Conservation (phyloP, 2,113 vertebrate species). For the Epinephelus lanceolatus region DNA sequence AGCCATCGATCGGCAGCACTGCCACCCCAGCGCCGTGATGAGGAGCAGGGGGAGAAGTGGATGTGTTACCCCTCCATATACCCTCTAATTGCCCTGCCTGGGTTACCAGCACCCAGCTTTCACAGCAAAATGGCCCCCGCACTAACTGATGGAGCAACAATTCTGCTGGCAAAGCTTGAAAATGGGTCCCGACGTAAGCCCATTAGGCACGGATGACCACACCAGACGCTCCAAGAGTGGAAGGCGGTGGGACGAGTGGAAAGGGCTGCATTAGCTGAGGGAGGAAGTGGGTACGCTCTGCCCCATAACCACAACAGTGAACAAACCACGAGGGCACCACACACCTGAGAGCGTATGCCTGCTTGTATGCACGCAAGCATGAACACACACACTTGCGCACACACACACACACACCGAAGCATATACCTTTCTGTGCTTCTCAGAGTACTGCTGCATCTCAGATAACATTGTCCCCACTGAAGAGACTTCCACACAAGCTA, state of each 20-base stretch:
- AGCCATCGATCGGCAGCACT: constrained; percentile 68
- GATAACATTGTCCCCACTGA: constrained; percentile 73
- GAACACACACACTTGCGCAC: constrained; percentile 15
- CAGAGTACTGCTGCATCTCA: constrained; percentile 64
- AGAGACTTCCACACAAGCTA: constrained; percentile 76
- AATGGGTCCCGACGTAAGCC: constrained; percentile 45
- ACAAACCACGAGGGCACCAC: constrained; percentile 56
- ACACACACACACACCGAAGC: constrained; percentile 1
- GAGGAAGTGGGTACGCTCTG: constrained; percentile 60
- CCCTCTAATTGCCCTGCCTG: constrained; percentile 77
- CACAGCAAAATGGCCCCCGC: constrained; percentile 49
- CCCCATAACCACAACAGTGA: constrained; percentile 57
- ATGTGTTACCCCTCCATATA: constrained; percentile 68
- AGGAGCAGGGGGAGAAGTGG: constrained; percentile 50
- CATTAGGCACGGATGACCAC: constrained; percentile 71
- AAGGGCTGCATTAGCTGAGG: constrained; percentile 54
- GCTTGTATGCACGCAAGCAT: constrained; percentile 14
- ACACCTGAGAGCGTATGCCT: constrained; percentile 48
- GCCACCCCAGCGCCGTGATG: constrained; percentile 63
- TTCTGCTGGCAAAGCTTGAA: constrained; percentile 66
- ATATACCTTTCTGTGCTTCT: constrained; percentile 48
- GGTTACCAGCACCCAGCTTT: constrained; percentile 54
- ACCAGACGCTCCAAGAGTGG: constrained; percentile 36
- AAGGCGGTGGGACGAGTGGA: constrained; percentile 23
- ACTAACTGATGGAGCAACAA: constrained; percentile 54